Base-by-base conservation (phyloP, 2,113 vertebrate species). In the Cariama cristata region DNA sequence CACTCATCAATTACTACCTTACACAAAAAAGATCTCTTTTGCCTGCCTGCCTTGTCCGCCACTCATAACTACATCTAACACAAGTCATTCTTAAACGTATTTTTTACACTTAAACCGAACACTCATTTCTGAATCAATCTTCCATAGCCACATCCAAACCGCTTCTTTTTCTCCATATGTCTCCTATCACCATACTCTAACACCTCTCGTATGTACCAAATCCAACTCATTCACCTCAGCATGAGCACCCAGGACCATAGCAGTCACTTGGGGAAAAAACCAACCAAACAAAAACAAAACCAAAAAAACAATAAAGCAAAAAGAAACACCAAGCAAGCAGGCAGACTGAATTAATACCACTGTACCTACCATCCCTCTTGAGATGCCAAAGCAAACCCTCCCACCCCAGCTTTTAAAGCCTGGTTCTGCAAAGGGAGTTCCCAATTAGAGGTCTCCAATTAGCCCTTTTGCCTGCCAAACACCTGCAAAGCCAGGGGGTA, bases 381-480 rank as follows among this genome's bases (percentile, higher is more conserved):
- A 19, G 30, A 14, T 13, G 11, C 44, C 60, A 66, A 66, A 71
- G 4, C 64, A 50, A 45, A 68, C n/a, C n/a, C n/a, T n/a, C 19
- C 12, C 8, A 8, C 28, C 1, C 0, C 5, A 0, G 3, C 10
- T 86, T 10, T 21, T 35, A 40, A n/a, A 58, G 5, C 3, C 30
- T 3, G 9, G 2, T 4, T 62, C 62, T 76, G 13, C 14, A 10
- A 53, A 30, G 28, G 21, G 7, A 49, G 5, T 10, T 4, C 27
- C 30, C 11, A 22, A 0, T 22, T 4, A 53, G 10, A 14, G 33
- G 11, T 2, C 11, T 24, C 30, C 16, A 75, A 3, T 52, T 21
- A 47, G 8, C 32, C 33, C 44, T 40, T 33, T 19, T 42, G 11
- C 24, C 38, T 24, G 26, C 8, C 22, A 26, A 6, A 5, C 49